Evolutionary conservation across 1,140 invertebrate genomes (phyloP).

Genomic region (Scaptomyza montana): DNA sequence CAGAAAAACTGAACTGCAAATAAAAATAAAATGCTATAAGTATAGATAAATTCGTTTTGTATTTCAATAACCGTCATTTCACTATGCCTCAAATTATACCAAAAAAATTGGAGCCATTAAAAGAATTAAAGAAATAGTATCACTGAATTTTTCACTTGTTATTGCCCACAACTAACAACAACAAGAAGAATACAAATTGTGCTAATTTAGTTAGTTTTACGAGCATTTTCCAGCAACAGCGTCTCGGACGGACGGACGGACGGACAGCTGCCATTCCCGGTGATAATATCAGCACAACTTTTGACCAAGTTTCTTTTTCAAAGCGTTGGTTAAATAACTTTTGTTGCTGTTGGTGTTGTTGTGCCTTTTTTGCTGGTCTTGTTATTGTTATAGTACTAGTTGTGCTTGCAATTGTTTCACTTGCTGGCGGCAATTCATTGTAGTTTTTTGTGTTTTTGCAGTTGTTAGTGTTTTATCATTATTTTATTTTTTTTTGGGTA

Average conservation of each 20-base stretch:
- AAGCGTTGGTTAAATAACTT: conserved; percentile 67
- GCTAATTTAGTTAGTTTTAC: conserved; percentile 63
- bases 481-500: conserved; percentile 17
- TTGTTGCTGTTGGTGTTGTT: conserved; percentile 64
- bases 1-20: background rate
- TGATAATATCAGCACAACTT: conserved; percentile 62
- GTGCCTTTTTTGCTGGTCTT: conserved; percentile 30
- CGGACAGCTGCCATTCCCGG: conserved; percentile 2
- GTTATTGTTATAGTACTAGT: conserved; percentile 25
- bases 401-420: conserved; percentile 44
- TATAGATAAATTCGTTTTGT: too few species aligned
- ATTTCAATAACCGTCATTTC: too few species aligned
- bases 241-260: conserved; percentile 12
- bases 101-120: too few species aligned
- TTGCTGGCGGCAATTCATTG: conserved; percentile 43
- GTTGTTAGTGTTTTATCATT: conserved; percentile 19
- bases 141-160: conserved; percentile 34
- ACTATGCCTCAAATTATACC: too few species aligned
- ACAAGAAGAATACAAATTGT: conserved; percentile 45
- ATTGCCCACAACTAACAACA: conserved; percentile 8
- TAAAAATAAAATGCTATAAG: background rate
- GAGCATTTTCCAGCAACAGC: conserved; percentile 41
- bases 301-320: conserved; percentile 72
- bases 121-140: background rate
- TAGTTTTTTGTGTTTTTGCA: conserved; percentile 20